These are phyloP conservation scores for Pseudomugil tenellus DNA, from an alignment of 2,797 vertebrate species.

Conservation along the genomic window DNA sequence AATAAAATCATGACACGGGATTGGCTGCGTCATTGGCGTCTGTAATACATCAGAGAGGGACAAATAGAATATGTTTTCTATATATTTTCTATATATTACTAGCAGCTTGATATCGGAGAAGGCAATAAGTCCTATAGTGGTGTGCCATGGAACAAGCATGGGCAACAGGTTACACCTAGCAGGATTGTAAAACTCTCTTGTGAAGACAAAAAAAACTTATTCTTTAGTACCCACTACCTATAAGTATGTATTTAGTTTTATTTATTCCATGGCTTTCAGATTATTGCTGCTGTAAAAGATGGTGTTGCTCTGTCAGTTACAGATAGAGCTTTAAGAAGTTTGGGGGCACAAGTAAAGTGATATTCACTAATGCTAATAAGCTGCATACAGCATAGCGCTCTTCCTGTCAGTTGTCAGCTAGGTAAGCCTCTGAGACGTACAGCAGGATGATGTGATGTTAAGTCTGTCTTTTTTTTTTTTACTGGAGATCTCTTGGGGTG, in stretches of 20 bases:
- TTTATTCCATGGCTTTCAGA: slow-evolving; percentile 16
- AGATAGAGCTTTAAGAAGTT: slow-evolving; percentile 53
- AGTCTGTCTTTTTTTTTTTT: slow-evolving; percentile 63
- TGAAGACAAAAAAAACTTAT: slow-evolving; percentile 15
- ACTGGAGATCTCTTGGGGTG: slow-evolving; percentile 65
- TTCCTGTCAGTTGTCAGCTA: slow-evolving; percentile 68
- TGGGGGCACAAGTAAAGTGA: slow-evolving; percentile 48
- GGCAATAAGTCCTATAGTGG: slow-evolving; percentile 45
- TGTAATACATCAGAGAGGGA: slow-evolving; percentile 46
- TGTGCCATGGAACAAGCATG: slow-evolving; percentile 16
- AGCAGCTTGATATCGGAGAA: slow-evolving; percentile 59
- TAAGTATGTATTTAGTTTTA: slow-evolving; percentile 17
- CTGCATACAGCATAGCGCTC: slow-evolving; percentile 32
- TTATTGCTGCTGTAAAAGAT: slow-evolving; percentile 30
- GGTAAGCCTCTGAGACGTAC: slow-evolving; percentile 69
- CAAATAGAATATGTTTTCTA: slow-evolving; percentile 66
- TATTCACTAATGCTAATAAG: slow-evolving; percentile 69
- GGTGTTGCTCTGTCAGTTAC: slow-evolving; percentile 42
- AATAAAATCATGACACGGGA: slow-evolving; percentile 44
- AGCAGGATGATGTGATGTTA: slow-evolving; percentile 75
- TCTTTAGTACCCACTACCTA: slow-evolving; percentile 12
- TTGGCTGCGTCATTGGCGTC: slow-evolving; percentile 56
- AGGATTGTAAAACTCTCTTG: slow-evolving; percentile 4
- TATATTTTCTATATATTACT: too few species aligned
- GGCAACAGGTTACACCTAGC: slow-evolving; percentile 52